A percentile compares a stretch with the other conserved stretches of the same genome.
These are phyloP conservation scores for Caenorhabditis sp. DNA, from an alignment of 2,888 invertebrate genomes.

Conservation along the genomic window DNA sequence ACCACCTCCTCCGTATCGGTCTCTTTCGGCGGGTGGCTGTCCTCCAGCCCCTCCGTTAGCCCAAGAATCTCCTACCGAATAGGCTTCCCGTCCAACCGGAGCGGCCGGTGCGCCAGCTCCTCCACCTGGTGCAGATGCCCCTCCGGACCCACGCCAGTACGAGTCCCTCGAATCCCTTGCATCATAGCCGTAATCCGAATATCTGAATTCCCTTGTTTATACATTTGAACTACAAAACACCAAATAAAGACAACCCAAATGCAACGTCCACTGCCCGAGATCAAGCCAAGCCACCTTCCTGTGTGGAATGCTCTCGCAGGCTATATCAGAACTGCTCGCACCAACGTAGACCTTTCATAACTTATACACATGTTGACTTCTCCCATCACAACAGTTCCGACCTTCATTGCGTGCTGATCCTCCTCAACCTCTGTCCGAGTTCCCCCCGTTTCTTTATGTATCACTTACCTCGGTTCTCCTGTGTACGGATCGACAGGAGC, in stretches of 20 bases:
- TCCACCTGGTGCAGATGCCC: conserved; percentile 3
- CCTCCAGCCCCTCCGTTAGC: conserved; percentile 27
- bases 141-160: conserved; percentile 41
- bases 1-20: conserved; percentile 41
- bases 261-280: neutral
- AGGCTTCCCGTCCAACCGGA: conserved; percentile 20
- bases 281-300: too few relatives aligned
- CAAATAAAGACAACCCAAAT: too few relatives aligned
- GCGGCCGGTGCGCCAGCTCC: conserved; percentile 1
- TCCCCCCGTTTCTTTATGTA: neutral
- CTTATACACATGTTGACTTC: too few relatives aligned
- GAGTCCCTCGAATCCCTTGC: conserved; percentile 27
- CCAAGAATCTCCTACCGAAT: conserved; percentile 41
- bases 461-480: conserved; percentile 22
- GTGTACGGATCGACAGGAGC: conserved; percentile 24
- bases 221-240: conserved; percentile 8
- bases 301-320: too few relatives aligned
- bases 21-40: conserved; percentile 19
- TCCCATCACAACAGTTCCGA: too few relatives aligned
- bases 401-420: too few relatives aligned
- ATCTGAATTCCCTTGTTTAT: conserved; percentile 37
- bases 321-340: too few relatives aligned
- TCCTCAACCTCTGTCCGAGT: neutral
- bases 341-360: too few relatives aligned
- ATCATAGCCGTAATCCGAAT: conserved; percentile 45